Conservation (phyloP, 2,888 invertebrate species). For the Trachelus stipa region DNA sequence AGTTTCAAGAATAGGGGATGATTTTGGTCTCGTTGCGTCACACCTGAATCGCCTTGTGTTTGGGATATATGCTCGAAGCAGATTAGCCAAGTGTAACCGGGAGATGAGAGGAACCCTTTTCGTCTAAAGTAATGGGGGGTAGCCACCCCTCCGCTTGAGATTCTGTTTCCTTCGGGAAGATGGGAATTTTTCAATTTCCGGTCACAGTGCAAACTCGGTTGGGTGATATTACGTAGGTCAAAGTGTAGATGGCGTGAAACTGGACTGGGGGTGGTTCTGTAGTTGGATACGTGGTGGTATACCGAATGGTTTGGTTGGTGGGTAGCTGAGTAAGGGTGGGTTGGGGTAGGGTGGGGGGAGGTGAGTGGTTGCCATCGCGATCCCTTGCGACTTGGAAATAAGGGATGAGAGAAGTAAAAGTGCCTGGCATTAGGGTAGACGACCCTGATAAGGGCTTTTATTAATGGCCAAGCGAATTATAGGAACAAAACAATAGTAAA, state of each 20-base stretch:
- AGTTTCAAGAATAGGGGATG: not conserved
- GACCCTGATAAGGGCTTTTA: conserved; percentile 18
- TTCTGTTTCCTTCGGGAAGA: conserved; percentile 14
- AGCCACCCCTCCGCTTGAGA: conserved; percentile 10
- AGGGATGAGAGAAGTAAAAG: not conserved
- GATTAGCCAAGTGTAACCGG: not conserved
- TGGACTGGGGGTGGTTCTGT: not conserved
- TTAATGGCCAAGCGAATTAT: conserved; percentile 25
- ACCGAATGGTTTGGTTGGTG: not conserved
- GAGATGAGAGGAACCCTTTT: not conserved
- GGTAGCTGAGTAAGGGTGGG: not conserved
- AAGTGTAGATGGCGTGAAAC: not conserved
- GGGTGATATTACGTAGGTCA: not conserved
- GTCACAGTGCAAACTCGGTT: conserved; percentile 5
- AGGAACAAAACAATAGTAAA: conserved; percentile 23
- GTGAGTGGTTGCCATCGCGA: conserved; percentile 4
- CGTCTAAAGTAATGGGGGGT: not conserved
- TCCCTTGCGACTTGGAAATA: not conserved
- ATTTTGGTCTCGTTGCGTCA: not conserved
- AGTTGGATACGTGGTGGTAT: not conserved
- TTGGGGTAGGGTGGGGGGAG: not conserved
- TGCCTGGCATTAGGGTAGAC: conserved; percentile 3
- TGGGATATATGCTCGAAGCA: not conserved
- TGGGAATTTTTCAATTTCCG: conserved; percentile 26
- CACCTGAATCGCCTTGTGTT: too few species aligned